A percentile compares a stretch with the other conserved stretches of the same genome.
Conservation (phyloP, 2,797 vertebrate species). For the Intellagama lesueurii region DNA sequence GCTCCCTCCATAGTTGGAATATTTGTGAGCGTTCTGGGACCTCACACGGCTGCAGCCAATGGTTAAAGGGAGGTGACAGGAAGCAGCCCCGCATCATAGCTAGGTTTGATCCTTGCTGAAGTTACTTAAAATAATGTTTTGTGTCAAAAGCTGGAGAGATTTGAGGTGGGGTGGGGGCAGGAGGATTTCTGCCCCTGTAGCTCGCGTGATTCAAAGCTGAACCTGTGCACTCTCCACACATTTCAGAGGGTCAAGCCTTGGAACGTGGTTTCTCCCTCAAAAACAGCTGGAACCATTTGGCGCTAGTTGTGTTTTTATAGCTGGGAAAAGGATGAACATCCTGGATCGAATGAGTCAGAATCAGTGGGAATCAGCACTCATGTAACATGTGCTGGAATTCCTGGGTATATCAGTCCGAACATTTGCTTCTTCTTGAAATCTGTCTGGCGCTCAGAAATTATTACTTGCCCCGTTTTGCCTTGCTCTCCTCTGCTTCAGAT, state of each 20-base stretch:
- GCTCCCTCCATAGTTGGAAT: not conserved
- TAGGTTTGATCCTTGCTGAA: too few species aligned
- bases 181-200: too few species aligned
- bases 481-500: constrained; percentile 74
- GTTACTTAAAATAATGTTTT: too few species aligned
- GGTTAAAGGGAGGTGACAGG: not conserved
- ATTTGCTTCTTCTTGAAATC: not conserved
- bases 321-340: not conserved
- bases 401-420: not conserved
- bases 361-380: not conserved
- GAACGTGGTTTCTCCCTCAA: not conserved
- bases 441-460: not conserved
- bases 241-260: not conserved
- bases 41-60: not conserved
- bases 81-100: not conserved
- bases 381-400: not conserved
- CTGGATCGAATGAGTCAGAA: not conserved
- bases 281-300: constrained; percentile 34
- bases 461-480: not conserved
- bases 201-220: not conserved
- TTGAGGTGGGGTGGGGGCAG: not conserved
- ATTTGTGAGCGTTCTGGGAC: not conserved
- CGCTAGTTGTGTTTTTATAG: not conserved
- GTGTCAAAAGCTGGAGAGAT: not conserved
- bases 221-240: not conserved